phyloP scores from a whole-genome alignment of 2,888 invertebrate genomes.

The Drosophila eohydei region DNA sequence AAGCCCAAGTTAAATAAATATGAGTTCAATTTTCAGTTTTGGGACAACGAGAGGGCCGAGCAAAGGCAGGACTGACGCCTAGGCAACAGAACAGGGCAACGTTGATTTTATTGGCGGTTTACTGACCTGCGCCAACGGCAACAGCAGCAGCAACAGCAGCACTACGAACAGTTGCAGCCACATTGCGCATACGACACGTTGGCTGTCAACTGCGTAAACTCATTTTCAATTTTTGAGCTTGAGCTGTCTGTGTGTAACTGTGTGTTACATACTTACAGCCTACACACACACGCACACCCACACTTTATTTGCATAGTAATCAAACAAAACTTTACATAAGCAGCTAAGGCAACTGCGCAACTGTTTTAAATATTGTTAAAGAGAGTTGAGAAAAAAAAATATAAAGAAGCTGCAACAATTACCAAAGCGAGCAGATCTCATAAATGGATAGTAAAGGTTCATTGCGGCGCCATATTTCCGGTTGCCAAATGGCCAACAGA shows the following conservation, averaged over 20 bases:
- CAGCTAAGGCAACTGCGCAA: conserved; percentile 30
- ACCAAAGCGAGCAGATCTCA: conserved; percentile 65
- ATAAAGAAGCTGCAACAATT: conserved; percentile 50
- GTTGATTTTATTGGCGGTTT: conserved; percentile 81
- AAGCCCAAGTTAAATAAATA: conserved; percentile 75
- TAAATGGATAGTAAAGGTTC: conserved; percentile 81
- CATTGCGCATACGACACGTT: conserved; percentile 74
- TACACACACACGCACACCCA: background rate
- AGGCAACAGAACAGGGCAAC: conserved; percentile 38
- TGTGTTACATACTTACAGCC: conserved; percentile 1
- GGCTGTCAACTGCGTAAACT: conserved; percentile 69
- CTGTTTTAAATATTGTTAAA: conserved; percentile 34
- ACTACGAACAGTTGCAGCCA: conserved; percentile 16
- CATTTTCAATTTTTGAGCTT: conserved; percentile 66
- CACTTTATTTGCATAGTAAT: conserved; percentile 7
- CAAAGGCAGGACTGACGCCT: conserved; percentile 15
- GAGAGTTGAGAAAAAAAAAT: background rate
- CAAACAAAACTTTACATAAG: conserved; percentile 46
- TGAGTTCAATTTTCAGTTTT: conserved; percentile 82
- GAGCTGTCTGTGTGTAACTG: background rate
- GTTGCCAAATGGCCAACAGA: conserved; percentile 35
- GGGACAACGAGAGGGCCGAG: conserved; percentile 37
- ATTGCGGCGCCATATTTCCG: conserved; percentile 78
- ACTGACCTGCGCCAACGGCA: conserved; percentile 75
- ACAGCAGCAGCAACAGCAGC: conserved; percentile 30